Conservation (phyloP, 1,140 invertebrate genomes). For the Holcopasites calliopsidis region DNA sequence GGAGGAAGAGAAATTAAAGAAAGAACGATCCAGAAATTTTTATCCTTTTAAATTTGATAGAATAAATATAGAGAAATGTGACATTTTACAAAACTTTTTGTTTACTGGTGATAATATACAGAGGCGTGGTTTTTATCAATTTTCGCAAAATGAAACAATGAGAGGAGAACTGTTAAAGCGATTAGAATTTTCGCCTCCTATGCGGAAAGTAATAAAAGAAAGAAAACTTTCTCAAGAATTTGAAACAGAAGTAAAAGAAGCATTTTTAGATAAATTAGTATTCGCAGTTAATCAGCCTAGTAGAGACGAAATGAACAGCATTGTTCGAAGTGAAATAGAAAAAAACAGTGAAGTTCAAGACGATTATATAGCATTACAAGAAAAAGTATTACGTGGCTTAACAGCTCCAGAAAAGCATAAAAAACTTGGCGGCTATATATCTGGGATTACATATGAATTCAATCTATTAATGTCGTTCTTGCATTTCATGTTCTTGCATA, state of each 20-base stretch:
- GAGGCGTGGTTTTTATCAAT: background rate
- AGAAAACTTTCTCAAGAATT: background rate
- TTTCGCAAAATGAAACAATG: background rate
- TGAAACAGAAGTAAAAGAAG: background rate
- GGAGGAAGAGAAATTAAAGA: background rate
- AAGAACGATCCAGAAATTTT: background rate
- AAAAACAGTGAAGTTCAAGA: background rate
- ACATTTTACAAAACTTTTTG: background rate
- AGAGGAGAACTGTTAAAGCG: background rate
- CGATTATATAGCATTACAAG: slow-evolving; percentile 1
- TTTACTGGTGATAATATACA: background rate
- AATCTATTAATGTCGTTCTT: slow-evolving; percentile 44
- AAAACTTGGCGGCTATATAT: background rate
- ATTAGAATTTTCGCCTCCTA: background rate
- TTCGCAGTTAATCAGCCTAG: slow-evolving; percentile 2
- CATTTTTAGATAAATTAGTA: slow-evolving; percentile 4
- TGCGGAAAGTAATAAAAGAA: background rate
- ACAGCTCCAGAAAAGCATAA: background rate
- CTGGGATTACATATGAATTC: slow-evolving; percentile 43
- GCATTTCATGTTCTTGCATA: slow-evolving; percentile 53
- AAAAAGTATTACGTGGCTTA: background rate
- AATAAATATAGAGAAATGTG: background rate
- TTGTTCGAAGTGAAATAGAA: background rate
- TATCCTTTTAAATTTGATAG: slow-evolving; percentile 4
- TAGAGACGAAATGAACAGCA: background rate